A percentile compares a stretch with the other conserved stretches of the same genome.
Conservation (phyloP, 2,888 invertebrate genomes). For the Drosophila ezoana region DNA sequence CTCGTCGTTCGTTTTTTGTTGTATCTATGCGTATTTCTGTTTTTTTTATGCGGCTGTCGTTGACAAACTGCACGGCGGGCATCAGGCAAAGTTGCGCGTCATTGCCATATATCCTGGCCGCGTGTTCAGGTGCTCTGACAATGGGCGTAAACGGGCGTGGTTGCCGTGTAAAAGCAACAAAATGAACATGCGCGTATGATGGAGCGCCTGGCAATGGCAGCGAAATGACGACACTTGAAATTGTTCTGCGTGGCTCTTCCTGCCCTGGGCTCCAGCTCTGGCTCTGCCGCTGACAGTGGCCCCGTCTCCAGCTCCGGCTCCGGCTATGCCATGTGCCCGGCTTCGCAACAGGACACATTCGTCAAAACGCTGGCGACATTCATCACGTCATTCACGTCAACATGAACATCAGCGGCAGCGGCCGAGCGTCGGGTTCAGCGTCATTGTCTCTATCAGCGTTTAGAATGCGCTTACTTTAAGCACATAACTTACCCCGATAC, state of each 20-base stretch:
- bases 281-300: background rate
- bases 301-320: background rate
- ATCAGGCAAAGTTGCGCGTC: constrained; percentile 27
- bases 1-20: constrained; percentile 21
- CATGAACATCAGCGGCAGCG: constrained; percentile 31
- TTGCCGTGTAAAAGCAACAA: constrained; percentile 51
- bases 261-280: background rate
- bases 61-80: constrained; percentile 71
- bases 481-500: constrained; percentile 9
- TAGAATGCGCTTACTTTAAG: constrained; percentile 68
- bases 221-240: constrained; percentile 70
- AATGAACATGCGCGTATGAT: constrained; percentile 73
- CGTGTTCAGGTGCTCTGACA: constrained; percentile 11
- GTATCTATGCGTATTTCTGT: constrained; percentile 16
- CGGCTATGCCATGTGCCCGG: constrained; percentile 9
- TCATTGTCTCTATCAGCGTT: constrained; percentile 53
- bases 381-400: constrained; percentile 78
- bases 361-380: constrained; percentile 72
- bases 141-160: constrained; percentile 9
- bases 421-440: constrained; percentile 15
- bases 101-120: constrained; percentile 46
- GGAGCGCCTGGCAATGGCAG: constrained; percentile 54
- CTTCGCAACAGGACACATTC: constrained; percentile 58
- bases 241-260: constrained; percentile 53
- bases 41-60: constrained; percentile 32